Base-by-base conservation (phyloP, 92 coral and sea anemone genomes). In the Porites lobata region DNA sequence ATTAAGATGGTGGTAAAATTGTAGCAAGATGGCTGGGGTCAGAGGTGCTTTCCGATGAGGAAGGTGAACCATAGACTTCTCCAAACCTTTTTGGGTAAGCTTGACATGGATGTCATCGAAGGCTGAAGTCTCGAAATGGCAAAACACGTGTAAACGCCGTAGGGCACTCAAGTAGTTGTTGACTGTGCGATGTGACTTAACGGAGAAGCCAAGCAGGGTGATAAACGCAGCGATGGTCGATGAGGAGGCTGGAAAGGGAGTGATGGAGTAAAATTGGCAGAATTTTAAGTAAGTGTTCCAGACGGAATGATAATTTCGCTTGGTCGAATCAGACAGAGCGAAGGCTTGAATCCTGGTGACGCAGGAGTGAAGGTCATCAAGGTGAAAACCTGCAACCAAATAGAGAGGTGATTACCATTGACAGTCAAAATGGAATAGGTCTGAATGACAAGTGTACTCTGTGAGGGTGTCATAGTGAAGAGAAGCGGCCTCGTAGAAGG, bases 41-140 rank as follows among this genome's bases (percentile, higher is more conserved):
- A 83, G 79, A 43, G 87, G 87, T 4, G 80, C 68, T 22, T 82
- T 82, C 43, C 79, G 69, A 43, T 70, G 79, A 61, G 87, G 69
- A 59, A 70, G 19, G 71, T 83, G 87, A 1, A 47, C 38, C 80
- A 58, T 72, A 10, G 80, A 59, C 72, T 61, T 72, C 61, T 71
- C 87, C 47, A 83, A 47, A 14, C 76, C 80, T 75, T 83, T 83
- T 8, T 58, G 72, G 10, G 80, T 83, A 3, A 59, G 69, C 32
- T 83, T 83, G 70, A 72, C 77, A 15, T 83, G 43, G 29, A 83
- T 83, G 72, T 83, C 80, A 43, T 83, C 79, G 47, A 83, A 83
- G 61, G 79, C 70, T 8, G 70, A 19, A 8, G 63, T 10, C 18
- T 83, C 77, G 8, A 86, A 61, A 29, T 54, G 80, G 50, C 87